phyloP scores from a whole-genome alignment of 2,797 vertebrate species.

The Darevskia nairensis region DNA sequence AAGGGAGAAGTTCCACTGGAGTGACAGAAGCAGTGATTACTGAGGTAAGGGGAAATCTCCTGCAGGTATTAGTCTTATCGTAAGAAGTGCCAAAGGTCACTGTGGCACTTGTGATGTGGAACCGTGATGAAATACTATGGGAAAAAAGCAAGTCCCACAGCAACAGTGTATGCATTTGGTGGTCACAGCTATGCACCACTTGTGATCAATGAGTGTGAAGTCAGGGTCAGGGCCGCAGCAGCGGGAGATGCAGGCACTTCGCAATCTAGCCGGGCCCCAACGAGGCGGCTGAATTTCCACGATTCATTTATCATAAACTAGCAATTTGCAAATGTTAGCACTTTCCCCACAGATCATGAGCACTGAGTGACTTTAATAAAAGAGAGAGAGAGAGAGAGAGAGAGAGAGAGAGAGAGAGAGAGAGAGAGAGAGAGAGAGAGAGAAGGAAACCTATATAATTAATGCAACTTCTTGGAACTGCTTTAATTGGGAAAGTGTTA shows the following conservation, averaged over 20 bases:
- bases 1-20: constrained; percentile 40
- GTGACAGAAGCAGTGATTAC: constrained; percentile 62
- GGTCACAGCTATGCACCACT: constrained; percentile 77
- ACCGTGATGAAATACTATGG: constrained; percentile 78
- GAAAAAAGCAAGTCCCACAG: constrained; percentile 75
- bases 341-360: constrained; percentile 75
- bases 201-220: constrained; percentile 79
- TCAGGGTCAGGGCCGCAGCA: constrained; percentile 76
- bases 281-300: constrained; percentile 75
- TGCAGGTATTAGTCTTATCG: constrained; percentile 76
- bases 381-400: constrained; percentile 41
- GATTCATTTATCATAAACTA: constrained; percentile 80
- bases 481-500: constrained; percentile 74
- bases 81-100: constrained; percentile 71
- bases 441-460: constrained; percentile 70
- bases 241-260: constrained; percentile 72
- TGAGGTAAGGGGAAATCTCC: constrained; percentile 74
- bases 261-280: constrained; percentile 71
- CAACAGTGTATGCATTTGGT: constrained; percentile 70
- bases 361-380: constrained; percentile 77
- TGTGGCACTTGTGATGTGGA: constrained; percentile 63
- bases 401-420: constrained; percentile 1
- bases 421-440: constrained; percentile 51
- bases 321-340: constrained; percentile 81
- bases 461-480: constrained; percentile 68